These are phyloP conservation scores for Melangyna quadrimaculata DNA, from an alignment of 2,888 invertebrate genomes.

Conservation along the genomic window DNA sequence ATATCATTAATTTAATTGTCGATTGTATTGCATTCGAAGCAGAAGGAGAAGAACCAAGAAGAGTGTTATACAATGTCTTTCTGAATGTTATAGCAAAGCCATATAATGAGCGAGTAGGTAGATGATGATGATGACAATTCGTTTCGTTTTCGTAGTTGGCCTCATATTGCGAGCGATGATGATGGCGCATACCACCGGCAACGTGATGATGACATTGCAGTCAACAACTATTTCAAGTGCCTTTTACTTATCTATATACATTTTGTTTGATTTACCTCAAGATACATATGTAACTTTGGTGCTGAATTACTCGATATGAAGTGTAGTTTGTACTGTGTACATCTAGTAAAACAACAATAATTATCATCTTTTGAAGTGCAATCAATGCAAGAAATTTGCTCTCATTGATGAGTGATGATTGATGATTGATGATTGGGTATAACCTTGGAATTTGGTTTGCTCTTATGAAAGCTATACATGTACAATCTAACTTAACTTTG, in stretches of 20 bases:
- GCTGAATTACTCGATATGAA: neutral
- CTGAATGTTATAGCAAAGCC: neutral
- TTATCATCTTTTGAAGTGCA: conserved; percentile 30
- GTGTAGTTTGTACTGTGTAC: no score
- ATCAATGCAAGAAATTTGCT: conserved; percentile 43
- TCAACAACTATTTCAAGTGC: conserved; percentile 19
- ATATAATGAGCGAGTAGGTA: conserved; percentile 11
- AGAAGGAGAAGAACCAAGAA: neutral
- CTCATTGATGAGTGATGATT: conserved; percentile 34
- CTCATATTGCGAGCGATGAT: conserved; percentile 8
- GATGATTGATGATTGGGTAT: conserved; percentile 21
- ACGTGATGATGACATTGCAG: conserved; percentile 52
- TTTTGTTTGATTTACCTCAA: neutral
- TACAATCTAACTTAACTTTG: neutral
- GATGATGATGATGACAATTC: conserved; percentile 24
- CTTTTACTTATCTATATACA: conserved; percentile 45
- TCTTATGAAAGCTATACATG: conserved; percentile 12
- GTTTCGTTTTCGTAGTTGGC: conserved; percentile 7
- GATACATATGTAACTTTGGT: neutral
- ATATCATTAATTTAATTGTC: conserved; percentile 59
- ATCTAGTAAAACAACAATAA: neutral
- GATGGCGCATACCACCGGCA: conserved; percentile 13
- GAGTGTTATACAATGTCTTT: conserved; percentile 45
- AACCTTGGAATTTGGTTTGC: conserved; percentile 18
- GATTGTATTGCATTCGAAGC: conserved; percentile 44